Percentiles rank a stretch among this genome's conserved stretches.
Conservation (phyloP, 2,797 vertebrate genomes). For the Macropodus opercularis region DNA sequence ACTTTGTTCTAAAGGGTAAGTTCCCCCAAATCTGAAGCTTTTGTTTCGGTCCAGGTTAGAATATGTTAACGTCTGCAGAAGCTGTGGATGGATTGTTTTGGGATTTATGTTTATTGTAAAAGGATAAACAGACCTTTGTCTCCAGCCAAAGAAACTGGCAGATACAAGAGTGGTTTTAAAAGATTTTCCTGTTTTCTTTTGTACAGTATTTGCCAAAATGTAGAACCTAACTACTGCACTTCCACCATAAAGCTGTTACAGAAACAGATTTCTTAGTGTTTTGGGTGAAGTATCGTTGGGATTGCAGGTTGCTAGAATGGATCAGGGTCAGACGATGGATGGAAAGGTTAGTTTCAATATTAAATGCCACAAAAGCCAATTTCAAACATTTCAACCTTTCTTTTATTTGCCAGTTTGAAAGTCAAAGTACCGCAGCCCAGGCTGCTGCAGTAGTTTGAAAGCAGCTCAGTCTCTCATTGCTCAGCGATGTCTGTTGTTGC, state of each 20-base stretch:
- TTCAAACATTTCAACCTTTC: conserved; percentile 20
- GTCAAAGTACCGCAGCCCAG: conserved; percentile 53
- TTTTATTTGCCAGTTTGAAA: conserved; percentile 27
- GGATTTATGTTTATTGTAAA: too few relatives aligned
- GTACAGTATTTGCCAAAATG: too few relatives aligned
- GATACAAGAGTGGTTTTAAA: too few relatives aligned
- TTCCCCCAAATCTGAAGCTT: conserved; percentile 18
- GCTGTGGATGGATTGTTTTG: too few relatives aligned
- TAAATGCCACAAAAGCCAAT: conserved; percentile 30
- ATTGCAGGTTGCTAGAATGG: not conserved
- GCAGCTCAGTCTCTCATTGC: conserved; percentile 54
- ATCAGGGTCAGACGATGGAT: conserved; percentile 11
- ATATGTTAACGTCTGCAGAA: too few relatives aligned
- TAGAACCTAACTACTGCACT: too few relatives aligned
- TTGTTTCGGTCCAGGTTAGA: not conserved
- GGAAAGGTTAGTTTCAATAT: conserved; percentile 33
- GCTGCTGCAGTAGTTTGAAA: conserved; percentile 53
- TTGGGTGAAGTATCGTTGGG: too few relatives aligned
- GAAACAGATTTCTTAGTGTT: too few relatives aligned
- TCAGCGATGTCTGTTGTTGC: conserved; percentile 31
- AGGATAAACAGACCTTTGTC: too few relatives aligned
- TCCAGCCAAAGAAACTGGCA: too few relatives aligned
- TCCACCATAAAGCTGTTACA: too few relatives aligned
- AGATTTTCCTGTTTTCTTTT: too few relatives aligned
- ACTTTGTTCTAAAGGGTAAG: conserved; percentile 1